These are phyloP conservation scores for Xestoiulus laeticollis DNA, from an alignment of 2,888 invertebrate genomes.

Conservation along the genomic window DNA sequence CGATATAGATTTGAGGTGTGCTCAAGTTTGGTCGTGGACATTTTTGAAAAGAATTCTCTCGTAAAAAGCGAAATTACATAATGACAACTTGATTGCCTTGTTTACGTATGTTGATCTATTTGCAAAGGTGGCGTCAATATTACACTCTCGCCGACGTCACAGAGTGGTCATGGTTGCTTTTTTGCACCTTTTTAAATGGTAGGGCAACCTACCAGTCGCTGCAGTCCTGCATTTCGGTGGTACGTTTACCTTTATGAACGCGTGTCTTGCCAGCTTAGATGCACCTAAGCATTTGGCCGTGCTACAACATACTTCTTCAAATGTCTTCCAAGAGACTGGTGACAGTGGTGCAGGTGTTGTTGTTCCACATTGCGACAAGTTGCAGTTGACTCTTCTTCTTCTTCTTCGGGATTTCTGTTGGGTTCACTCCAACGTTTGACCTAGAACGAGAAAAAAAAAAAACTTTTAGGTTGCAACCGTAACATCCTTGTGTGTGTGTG, in stretches of 20 bases:
- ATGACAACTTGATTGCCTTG: conserved; percentile 48
- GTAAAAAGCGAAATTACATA: conserved; percentile 7
- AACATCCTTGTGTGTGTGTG: conserved; percentile 32
- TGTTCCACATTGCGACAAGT: neutral
- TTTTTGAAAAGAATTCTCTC: neutral
- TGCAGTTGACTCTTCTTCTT: conserved; percentile 28
- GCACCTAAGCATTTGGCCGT: neutral
- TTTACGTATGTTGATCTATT: conserved; percentile 38
- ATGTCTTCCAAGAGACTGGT: conserved; percentile 9
- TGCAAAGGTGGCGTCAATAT: conserved; percentile 43
- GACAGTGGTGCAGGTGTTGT: neutral
- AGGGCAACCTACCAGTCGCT: neutral
- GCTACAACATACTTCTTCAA: neutral
- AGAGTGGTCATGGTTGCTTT: conserved; percentile 30
- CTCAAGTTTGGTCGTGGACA: neutral
- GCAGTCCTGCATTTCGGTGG: conserved; percentile 8
- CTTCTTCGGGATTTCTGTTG: neutral
- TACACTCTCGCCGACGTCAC: conserved; percentile 20
- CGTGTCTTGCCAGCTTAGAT: neutral
- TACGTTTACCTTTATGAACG: conserved; percentile 17
- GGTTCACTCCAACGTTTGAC: neutral
- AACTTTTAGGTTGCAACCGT: conserved; percentile 19
- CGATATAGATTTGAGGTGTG: neutral
- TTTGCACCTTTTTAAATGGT: conserved; percentile 37
- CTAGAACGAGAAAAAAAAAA: conserved; percentile 11